Base-by-base conservation (phyloP, 2,113 vertebrate species). In the Heliornis fulica region DNA sequence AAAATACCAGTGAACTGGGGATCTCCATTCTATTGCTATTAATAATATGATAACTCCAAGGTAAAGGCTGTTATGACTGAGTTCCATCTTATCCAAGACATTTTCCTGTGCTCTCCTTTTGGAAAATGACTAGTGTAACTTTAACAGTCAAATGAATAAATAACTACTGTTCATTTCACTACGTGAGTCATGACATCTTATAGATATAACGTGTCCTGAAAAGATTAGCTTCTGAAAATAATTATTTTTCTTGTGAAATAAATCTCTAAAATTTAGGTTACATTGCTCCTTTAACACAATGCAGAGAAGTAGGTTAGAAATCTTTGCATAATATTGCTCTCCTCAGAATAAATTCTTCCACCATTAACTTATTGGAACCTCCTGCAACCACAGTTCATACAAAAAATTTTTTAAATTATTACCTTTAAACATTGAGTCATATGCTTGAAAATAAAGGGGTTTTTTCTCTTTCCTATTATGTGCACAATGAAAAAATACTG, bases 331-430 rank as follows among this genome's bases (percentile, higher is more conserved):
- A n/a, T 1, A 2, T 85, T 46, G 23, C 5, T 64, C 0, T 40
- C 12, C n/a, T 54, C 19, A 36, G 8, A 31, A 4, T 36, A n/a
- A 72, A 54, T 1, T 1, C 1, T 61, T 81, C 9, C 0, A 2
- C 48, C 16, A 28, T 29, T 40, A 40, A 31, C 86, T 46, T 57
- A 43, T 66, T 32, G 19, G 7, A 25, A 41, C 6, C 3, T 54
- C 5, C 19, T 65, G 17, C 51, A 20, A 53, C 31, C 19, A 65
- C 21, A 64, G 32, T 46, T 29, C 11, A 91, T 61, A 54, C 9
- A 29, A 41, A 29, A 5, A 5, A 41, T 80, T 77, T 74, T 75
- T 5, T 16, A 60, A 48, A 53, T 63, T 3, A 3, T 53, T 56
- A 17, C 4, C 4, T 31, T 60, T 60, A 26, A 4, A 7, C 57